Conservation (phyloP, 2,888 invertebrate genomes). For the Leptopterna dolabrata region DNA sequence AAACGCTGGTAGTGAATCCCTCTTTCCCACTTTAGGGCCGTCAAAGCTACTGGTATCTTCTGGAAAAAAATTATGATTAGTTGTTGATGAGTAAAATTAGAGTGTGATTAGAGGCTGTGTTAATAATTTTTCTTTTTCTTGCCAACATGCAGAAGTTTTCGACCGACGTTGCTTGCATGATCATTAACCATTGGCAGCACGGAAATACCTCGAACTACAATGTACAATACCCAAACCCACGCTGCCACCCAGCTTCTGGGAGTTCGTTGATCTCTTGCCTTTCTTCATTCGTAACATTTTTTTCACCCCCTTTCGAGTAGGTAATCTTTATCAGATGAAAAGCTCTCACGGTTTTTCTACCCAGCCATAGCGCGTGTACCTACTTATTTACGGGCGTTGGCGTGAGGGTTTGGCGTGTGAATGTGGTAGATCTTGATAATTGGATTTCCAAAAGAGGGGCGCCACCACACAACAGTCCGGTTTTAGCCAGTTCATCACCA, state of each 20-base stretch:
- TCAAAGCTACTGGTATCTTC: too few species aligned
- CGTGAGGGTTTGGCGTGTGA: neutral
- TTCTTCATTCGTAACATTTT: neutral
- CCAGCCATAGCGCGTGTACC: neutral
- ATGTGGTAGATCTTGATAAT: constrained; percentile 11
- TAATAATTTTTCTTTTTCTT: too few species aligned
- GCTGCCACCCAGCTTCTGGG: neutral
- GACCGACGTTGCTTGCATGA: too few species aligned
- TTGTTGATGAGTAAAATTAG: too few species aligned
- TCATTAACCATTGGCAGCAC: too few species aligned
- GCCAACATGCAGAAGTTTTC: too few species aligned
- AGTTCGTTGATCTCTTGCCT: neutral
- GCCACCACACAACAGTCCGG: neutral
- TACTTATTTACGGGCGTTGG: neutral
- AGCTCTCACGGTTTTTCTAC: neutral
- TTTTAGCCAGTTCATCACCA: neutral
- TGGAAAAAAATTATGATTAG: too few species aligned
- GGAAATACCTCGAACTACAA: too few species aligned
- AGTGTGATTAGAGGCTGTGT: too few species aligned
- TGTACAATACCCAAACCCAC: too few species aligned
- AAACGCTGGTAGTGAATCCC: too few species aligned
- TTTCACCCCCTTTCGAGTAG: neutral
- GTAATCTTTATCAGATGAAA: neutral
- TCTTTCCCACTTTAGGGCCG: too few species aligned
- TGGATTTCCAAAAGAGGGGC: neutral